Conservation (phyloP, 1,140 invertebrate species). For the Cataglyphis hispanica region DNA sequence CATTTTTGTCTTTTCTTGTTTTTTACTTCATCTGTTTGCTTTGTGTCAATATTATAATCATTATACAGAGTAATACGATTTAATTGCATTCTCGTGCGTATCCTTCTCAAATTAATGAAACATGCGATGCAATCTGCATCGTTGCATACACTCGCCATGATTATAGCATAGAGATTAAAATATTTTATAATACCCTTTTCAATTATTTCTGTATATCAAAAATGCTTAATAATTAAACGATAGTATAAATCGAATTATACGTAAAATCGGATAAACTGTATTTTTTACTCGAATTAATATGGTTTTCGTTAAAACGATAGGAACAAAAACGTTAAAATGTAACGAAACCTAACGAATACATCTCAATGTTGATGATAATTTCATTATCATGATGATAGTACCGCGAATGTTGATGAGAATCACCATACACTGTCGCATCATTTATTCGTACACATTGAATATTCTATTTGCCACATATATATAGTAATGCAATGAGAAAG, state of each 20-base stretch:
- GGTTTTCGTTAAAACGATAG: neutral
- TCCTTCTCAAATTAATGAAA: constrained; percentile 4
- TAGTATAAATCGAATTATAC: neutral
- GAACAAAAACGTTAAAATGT: neutral
- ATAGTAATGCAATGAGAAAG: constrained; percentile 5
- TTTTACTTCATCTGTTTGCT: neutral
- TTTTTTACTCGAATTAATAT: neutral
- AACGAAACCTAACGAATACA: neutral
- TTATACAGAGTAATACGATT: neutral
- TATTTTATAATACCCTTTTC: neutral
- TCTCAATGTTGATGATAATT: neutral
- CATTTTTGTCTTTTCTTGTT: neutral
- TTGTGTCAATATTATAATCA: constrained; percentile 31
- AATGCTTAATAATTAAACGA: neutral
- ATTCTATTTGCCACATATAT: neutral
- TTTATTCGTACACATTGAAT: constrained; percentile 5
- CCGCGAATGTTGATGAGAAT: neutral
- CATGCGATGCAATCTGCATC: neutral
- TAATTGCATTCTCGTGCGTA: constrained; percentile 15
- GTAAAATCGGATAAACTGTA: neutral
- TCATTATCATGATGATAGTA: constrained; percentile 16
- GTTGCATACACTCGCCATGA: neutral
- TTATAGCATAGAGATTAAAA: neutral
- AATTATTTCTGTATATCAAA: neutral
- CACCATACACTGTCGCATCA: neutral